phyloP scores from a whole-genome alignment of 2,113 vertebrate genomes.

The Craseonycteris thonglongyai region DNA sequence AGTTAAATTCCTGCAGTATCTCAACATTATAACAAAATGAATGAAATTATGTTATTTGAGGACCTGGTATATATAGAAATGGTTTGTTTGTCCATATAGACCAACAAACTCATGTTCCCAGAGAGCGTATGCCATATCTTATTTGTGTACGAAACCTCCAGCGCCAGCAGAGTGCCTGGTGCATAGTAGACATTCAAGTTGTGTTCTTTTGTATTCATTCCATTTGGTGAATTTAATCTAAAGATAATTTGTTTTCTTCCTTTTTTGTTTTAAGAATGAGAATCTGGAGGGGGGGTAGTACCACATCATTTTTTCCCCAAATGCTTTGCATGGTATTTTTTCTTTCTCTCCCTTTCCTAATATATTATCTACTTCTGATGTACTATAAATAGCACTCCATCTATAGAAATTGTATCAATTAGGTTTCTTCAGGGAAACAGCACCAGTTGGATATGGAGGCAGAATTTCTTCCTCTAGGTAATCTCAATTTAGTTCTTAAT shows the following conservation, averaged over 20 bases:
- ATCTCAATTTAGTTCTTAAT: neutral
- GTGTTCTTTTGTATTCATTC: neutral
- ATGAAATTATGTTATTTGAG: neutral
- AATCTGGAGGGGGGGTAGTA: neutral
- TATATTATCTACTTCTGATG: neutral
- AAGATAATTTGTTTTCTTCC: neutral
- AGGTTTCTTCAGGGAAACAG: no score
- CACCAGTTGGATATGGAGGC: neutral
- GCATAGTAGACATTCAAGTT: neutral
- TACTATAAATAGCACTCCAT: neutral
- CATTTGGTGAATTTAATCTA: neutral
- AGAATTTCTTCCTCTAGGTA: neutral
- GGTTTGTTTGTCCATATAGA: neutral
- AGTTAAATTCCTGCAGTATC: neutral
- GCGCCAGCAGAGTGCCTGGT: neutral
- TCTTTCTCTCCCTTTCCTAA: neutral
- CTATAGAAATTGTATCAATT: no score
- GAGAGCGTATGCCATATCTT: neutral
- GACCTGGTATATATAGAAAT: neutral
- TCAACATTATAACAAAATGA: neutral
- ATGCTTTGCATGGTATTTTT: neutral
- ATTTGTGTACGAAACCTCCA: neutral
- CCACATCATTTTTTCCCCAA: neutral
- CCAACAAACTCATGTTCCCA: neutral
- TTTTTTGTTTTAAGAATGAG: neutral